A percentile compares a stretch with the other conserved stretches of the same genome.
phyloP scores from a whole-genome alignment of 2,113 vertebrate genomes.

The Xenus cinereus region DNA sequence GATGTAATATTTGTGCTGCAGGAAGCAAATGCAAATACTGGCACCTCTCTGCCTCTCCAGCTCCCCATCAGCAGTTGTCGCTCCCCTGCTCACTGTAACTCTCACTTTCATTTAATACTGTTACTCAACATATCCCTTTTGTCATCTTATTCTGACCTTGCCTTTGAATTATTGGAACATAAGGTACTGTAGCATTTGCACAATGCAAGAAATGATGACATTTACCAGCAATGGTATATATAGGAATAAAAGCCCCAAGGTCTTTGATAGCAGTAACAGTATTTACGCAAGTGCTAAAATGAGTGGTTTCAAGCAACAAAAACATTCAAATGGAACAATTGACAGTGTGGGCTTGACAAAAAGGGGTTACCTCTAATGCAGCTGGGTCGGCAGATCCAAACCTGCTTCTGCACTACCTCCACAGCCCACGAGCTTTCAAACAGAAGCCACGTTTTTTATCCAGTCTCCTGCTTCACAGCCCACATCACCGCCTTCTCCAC shows the following conservation, averaged over 20 bases:
- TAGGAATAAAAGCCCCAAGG: conserved; percentile 19
- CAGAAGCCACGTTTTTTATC: not conserved
- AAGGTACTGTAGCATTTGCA: not conserved
- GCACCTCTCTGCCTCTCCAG: not conserved
- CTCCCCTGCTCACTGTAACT: not conserved
- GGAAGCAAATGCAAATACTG: not conserved
- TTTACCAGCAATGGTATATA: not conserved
- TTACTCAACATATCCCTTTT: conserved; percentile 30
- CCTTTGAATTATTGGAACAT: conserved; percentile 3
- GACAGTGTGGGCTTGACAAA: not conserved
- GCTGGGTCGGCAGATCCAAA: not conserved
- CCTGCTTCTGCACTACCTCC: not conserved
- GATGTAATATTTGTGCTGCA: not conserved
- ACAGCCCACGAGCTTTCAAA: not conserved
- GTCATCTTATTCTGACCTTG: conserved; percentile 4
- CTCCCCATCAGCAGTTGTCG: not conserved
- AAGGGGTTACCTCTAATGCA: not conserved
- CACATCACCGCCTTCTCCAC: not conserved
- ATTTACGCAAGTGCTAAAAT: conserved; percentile 39
- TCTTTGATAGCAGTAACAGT: not conserved
- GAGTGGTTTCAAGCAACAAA: conserved; percentile 9
- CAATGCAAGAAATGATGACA: not conserved
- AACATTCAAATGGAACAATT: not conserved
- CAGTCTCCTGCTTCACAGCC: not conserved
- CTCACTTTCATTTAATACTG: not conserved